Evolutionary conservation across 2,113 vertebrate genomes (phyloP), one percentile per base, ranked within the genome.

Genomic region (Salvelinus sp.): DNA sequence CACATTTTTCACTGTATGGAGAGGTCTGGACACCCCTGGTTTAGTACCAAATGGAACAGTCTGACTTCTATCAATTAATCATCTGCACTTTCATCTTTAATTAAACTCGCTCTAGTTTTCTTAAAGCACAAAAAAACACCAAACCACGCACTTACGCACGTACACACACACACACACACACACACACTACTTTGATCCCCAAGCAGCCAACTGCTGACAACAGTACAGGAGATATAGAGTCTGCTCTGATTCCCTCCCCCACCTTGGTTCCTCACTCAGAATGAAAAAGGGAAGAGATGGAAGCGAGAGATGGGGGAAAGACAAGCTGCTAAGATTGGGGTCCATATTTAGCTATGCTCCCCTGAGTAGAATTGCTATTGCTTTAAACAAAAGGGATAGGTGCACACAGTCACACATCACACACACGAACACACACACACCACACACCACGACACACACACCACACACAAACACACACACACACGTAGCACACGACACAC

Each of bases 31-130:
- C 72, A n/a, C 65, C 79, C 82, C 1, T 72, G 18, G 60, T 69
- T 80, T 60, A 79, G 57, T 27, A 38, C 76, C 48, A 62, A 25
- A 73, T 88, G 76, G 72, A 83, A 69, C 62, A 69, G 71, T 87
- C 83, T 70, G 79, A 77, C 79, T 79, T 77, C 78, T 76, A 93
- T 93, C 83, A 92, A 93, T 93, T 89, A 93, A 90, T 88, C 81
- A 94, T 86, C 79, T 86, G 69, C 71, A 74, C 79, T 86, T 91
- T 87, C 86, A 92, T 92, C 72, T 92, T 92, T 93, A 89, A 93
- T 93, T 92, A 85, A 91, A 87, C 77, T 79, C 84, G 82, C 83
- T 80, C 80, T 80, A 75, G 38, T 87, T 81, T 88, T 83, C 77
- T 83, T 77, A 82, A 85, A 60, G 30, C 18, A 25, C 71, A 77